These are phyloP conservation scores for Dissostichus mawsoni DNA, from an alignment of 2,113 vertebrate genomes.

Conservation along the genomic window DNA sequence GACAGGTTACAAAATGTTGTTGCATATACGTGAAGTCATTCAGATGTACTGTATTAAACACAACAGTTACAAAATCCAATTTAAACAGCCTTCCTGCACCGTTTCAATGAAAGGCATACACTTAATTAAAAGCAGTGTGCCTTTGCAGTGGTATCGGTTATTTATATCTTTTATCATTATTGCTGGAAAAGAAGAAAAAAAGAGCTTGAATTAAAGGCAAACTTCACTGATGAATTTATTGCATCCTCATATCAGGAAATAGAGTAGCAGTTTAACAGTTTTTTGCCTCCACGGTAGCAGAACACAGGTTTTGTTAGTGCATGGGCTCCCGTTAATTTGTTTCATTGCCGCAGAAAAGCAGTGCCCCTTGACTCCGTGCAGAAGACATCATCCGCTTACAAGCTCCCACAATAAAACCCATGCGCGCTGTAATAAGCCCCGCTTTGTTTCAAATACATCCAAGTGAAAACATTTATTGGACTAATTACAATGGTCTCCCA, in stretches of 20 bases:
- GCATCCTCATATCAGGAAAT: conserved; percentile 65
- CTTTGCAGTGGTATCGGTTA: conserved; percentile 30
- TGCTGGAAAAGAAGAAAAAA: conserved; percentile 55
- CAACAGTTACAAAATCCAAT: conserved; percentile 38
- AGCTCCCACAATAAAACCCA: conserved; percentile 79
- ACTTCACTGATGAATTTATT: conserved; percentile 67
- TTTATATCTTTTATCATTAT: conserved; percentile 58
- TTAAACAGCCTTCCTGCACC: conserved; percentile 11
- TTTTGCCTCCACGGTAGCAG: conserved; percentile 47
- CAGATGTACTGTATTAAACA: conserved; percentile 47
- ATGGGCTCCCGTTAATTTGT: conserved; percentile 75
- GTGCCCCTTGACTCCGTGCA: conserved; percentile 78
- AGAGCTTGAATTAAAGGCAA: conserved; percentile 39
- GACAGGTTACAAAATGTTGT: conserved; percentile 34
- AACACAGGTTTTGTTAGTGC: conserved; percentile 57
- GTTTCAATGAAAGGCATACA: conserved; percentile 55
- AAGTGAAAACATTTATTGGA: conserved; percentile 85
- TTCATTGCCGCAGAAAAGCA: conserved; percentile 77
- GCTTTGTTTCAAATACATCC: conserved; percentile 84
- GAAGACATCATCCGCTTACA: conserved; percentile 79
- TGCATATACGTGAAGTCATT: conserved; percentile 28
- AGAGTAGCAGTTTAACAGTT: conserved; percentile 45
- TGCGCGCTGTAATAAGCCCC: conserved; percentile 74
- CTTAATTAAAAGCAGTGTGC: conserved; percentile 57
- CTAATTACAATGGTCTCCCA: conserved; percentile 82